A percentile compares a stretch with the other conserved stretches of the same genome.
These are phyloP conservation scores for Calyptommatus sinebrachiatus DNA, from an alignment of 2,113 vertebrate genomes.

Conservation along the genomic window DNA sequence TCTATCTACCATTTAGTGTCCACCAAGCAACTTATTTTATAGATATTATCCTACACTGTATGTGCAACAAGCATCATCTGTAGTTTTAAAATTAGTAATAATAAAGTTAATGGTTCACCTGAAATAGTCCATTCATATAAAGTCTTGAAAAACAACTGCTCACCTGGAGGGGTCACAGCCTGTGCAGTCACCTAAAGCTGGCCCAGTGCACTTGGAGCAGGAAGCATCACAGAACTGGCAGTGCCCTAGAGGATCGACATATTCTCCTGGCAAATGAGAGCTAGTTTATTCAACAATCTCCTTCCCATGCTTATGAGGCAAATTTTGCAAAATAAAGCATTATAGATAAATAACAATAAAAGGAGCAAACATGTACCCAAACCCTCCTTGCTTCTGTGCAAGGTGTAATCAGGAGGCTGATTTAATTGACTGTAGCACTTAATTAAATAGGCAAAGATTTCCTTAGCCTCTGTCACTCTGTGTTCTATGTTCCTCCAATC, in stretches of 20 bases:
- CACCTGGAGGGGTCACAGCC: constrained; percentile 78
- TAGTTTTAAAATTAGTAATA: too few species aligned
- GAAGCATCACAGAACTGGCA: constrained; percentile 80
- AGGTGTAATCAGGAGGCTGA: constrained; percentile 13
- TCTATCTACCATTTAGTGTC: too few species aligned
- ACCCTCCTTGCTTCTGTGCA: background rate
- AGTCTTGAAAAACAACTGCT: constrained; percentile 21
- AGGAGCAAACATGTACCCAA: background rate
- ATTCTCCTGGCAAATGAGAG: constrained; percentile 75
- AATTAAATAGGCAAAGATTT: background rate
- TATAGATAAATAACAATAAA: background rate
- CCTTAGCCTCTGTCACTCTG: background rate
- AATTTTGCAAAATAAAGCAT: background rate
- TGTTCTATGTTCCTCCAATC: background rate
- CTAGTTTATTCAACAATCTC: constrained; percentile 40
- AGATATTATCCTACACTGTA: too few species aligned
- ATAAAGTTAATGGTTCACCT: too few species aligned
- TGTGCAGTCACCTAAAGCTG: constrained; percentile 77
- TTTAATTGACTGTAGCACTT: background rate
- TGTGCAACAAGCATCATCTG: too few species aligned
- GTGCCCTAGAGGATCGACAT: constrained; percentile 61
- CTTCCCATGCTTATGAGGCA: background rate
- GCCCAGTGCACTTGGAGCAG: constrained; percentile 82
- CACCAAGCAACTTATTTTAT: too few species aligned
- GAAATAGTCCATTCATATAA: too few species aligned